Evolutionary conservation across 2,113 vertebrate genomes (phyloP).

Genomic region (Dryoscopus gambensis): DNA sequence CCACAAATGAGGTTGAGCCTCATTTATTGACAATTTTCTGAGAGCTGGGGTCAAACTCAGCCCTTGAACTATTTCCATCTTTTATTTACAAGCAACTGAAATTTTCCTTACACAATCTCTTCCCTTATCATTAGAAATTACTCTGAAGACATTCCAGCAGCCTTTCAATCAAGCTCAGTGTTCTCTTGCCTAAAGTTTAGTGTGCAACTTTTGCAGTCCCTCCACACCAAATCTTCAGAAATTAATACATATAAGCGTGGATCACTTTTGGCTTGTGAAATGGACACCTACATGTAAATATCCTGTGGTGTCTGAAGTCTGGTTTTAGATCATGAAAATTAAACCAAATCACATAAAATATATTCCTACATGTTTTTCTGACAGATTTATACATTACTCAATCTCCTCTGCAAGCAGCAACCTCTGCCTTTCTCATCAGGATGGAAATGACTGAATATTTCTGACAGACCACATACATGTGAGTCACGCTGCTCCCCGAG

Average conservation of each 20-base stretch:
- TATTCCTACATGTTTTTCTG: not conserved
- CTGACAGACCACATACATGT: not conserved
- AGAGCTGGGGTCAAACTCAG: not conserved
- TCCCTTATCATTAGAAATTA: not conserved
- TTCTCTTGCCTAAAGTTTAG: not conserved
- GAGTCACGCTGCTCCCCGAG: not conserved
- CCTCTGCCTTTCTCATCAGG: not conserved
- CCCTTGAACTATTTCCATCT: not conserved
- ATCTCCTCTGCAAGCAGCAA: not conserved
- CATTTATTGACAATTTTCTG: not conserved
- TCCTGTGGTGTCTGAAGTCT: not conserved
- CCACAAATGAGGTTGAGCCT: not conserved
- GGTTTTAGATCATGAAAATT: not conserved
- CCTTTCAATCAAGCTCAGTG: not conserved
- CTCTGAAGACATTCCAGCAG: not conserved
- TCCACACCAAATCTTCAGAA: not conserved
- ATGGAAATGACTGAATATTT: not conserved
- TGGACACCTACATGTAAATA: not conserved
- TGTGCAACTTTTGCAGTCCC: not conserved
- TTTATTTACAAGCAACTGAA: not conserved
- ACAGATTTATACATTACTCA: not conserved
- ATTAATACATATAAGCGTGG: not conserved
- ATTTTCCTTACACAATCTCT: not conserved
- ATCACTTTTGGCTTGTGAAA: not conserved
- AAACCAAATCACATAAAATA: not conserved